Percentiles rank a stretch among this genome's conserved stretches.
Conservation (phyloP, 2,797 vertebrate species). For the Tauraco hartlaubi region DNA sequence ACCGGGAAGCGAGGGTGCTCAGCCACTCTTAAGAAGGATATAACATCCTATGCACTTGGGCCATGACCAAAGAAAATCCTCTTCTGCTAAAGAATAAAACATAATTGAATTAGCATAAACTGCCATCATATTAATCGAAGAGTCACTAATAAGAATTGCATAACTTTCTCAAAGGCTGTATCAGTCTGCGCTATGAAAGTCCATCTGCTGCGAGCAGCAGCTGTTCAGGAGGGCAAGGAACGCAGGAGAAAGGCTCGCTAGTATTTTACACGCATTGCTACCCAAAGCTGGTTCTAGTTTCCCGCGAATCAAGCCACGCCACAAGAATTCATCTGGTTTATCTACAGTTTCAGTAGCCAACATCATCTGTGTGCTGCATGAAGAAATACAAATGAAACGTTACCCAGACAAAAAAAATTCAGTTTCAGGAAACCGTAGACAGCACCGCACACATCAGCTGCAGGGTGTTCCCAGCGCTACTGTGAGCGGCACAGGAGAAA, state of each 20-base stretch:
- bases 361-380: background rate
- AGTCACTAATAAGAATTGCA: background rate
- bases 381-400: conserved; percentile 19
- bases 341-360: conserved; percentile 46
- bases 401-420: background rate
- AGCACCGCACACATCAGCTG: background rate
- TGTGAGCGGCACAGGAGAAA: background rate
- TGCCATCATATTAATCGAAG: background rate
- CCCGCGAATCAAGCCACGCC: background rate
- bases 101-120: background rate
- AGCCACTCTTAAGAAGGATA: background rate
- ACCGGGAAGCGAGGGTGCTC: background rate
- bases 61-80: background rate
- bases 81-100: background rate
- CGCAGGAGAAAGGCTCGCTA: background rate
- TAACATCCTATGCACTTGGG: background rate
- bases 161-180: background rate
- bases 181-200: background rate
- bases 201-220: conserved; percentile 27
- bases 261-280: background rate
- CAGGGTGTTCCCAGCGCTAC: background rate
- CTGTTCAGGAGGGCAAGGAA: conserved; percentile 10
- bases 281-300: background rate
- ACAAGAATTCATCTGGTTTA: conserved; percentile 49
- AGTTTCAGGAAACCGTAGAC: background rate